Conservation (phyloP, 2,113 vertebrate genomes). For the Alces alces region DNA sequence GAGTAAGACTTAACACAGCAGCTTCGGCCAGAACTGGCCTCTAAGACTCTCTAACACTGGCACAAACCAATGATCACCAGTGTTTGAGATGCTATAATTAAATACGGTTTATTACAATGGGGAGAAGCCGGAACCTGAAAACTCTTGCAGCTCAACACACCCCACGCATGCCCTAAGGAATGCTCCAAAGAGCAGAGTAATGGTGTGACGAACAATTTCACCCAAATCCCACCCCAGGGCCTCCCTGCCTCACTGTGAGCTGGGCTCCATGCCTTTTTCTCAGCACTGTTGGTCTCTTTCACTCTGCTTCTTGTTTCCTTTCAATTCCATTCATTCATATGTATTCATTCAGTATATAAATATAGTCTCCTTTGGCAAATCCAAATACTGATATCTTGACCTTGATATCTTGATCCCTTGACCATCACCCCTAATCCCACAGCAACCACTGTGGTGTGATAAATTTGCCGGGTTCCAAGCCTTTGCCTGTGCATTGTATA, state of each 20-base stretch:
- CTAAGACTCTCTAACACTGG: not conserved
- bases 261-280: not conserved
- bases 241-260: not conserved
- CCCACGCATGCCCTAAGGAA: not conserved
- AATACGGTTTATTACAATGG: not conserved
- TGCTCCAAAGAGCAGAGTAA: not conserved
- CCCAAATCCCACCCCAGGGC: not conserved
- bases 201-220: not conserved
- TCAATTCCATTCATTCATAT: not conserved
- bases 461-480: rapidly evolving
- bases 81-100: not conserved
- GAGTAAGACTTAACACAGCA: not conserved
- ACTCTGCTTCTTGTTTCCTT: not conserved
- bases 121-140: not conserved
- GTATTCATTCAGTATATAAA: not conserved
- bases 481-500: not conserved
- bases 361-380: not conserved
- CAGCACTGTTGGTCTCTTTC: not conserved
- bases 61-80: not conserved
- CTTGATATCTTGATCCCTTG: not conserved
- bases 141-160: not conserved
- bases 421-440: not conserved
- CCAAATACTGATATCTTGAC: not conserved
- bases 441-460: not conserved
- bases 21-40: not conserved